Percentiles rank a stretch among this genome's conserved stretches.
These are phyloP conservation scores for Gobio occitaniae DNA, from an alignment of 2,797 vertebrate genomes.

Conservation along the genomic window DNA sequence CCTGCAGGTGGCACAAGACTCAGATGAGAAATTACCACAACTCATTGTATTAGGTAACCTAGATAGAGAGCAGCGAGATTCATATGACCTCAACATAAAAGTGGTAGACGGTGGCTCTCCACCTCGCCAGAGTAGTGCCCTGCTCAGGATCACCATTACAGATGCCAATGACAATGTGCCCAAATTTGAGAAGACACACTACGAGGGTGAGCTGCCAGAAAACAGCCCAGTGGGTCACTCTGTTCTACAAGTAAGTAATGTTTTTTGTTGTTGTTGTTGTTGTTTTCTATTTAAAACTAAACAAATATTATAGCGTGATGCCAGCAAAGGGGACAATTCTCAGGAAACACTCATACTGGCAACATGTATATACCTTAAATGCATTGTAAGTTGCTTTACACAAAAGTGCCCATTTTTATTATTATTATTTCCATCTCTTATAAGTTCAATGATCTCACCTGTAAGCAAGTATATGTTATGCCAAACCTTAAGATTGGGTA, in stretches of 20 bases:
- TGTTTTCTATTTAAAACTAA: not conserved
- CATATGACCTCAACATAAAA: slow-evolving; percentile 94
- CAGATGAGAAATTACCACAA: slow-evolving; percentile 93
- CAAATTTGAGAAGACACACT: slow-evolving; percentile 90
- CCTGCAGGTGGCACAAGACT: slow-evolving; percentile 91
- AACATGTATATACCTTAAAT: not conserved
- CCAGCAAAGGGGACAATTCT: not conserved
- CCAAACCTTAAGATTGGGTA: not conserved
- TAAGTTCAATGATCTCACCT: not conserved
- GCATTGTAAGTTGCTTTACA: too few species aligned
- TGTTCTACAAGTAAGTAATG: slow-evolving; percentile 88
- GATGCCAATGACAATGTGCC: slow-evolving; percentile 96
- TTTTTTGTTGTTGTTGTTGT: not conserved
- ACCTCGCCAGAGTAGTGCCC: slow-evolving; percentile 88
- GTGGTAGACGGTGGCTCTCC: slow-evolving; percentile 93
- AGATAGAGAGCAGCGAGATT: slow-evolving; percentile 94
- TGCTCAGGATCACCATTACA: slow-evolving; percentile 91
- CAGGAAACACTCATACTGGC: not conserved
- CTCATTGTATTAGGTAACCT: slow-evolving; percentile 94
- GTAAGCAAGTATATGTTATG: slow-evolving; percentile 8
- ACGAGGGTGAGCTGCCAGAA: slow-evolving; percentile 90
- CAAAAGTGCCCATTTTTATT: too few species aligned
- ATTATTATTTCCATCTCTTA: not conserved
- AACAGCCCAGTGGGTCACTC: slow-evolving; percentile 95
- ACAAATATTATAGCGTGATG: not conserved